Conservation (phyloP, 2,113 vertebrate genomes). For the Hiodon tergisus region DNA sequence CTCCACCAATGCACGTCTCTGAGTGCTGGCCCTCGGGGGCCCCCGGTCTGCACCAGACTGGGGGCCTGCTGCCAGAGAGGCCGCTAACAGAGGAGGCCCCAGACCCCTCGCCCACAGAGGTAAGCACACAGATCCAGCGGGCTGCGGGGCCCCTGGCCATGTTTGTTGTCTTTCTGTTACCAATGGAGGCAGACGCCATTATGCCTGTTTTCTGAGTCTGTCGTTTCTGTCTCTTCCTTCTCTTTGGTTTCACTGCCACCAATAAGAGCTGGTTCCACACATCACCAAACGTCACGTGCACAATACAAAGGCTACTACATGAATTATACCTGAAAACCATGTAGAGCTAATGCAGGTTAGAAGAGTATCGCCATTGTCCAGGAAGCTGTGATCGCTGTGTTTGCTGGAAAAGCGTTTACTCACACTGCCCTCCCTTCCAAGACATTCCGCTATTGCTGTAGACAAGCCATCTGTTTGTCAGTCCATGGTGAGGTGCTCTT, state of each 20-base stretch:
- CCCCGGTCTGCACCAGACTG: conserved; percentile 48
- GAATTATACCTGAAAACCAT: no score
- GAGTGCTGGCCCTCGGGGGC: conserved; percentile 54
- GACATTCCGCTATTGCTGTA: conserved; percentile 57
- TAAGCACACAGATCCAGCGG: conserved; percentile 25
- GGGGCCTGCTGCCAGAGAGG: conserved; percentile 53
- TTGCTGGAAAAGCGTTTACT: conserved; percentile 62
- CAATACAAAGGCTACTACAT: no score
- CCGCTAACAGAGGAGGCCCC: conserved; percentile 47
- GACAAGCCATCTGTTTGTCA: conserved; percentile 69
- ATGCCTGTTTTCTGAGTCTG: neutral
- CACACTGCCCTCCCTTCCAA: conserved; percentile 61
- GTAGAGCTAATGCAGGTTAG: neutral
- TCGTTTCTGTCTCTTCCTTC: no score
- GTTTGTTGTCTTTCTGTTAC: conserved; percentile 1
- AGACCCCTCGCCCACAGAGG: conserved; percentile 32
- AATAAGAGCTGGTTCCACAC: no score
- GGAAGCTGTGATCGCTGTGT: conserved; percentile 35
- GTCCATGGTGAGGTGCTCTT: conserved; percentile 60
- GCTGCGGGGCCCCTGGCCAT: neutral
- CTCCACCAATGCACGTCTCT: conserved; percentile 33
- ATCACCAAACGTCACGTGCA: no score
- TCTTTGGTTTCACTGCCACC: no score
- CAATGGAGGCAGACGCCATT: neutral
- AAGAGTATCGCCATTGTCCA: conserved; percentile 19